phyloP scores from a whole-genome alignment of 2,888 invertebrate genomes.

The Meiosimyza platycephala region DNA sequence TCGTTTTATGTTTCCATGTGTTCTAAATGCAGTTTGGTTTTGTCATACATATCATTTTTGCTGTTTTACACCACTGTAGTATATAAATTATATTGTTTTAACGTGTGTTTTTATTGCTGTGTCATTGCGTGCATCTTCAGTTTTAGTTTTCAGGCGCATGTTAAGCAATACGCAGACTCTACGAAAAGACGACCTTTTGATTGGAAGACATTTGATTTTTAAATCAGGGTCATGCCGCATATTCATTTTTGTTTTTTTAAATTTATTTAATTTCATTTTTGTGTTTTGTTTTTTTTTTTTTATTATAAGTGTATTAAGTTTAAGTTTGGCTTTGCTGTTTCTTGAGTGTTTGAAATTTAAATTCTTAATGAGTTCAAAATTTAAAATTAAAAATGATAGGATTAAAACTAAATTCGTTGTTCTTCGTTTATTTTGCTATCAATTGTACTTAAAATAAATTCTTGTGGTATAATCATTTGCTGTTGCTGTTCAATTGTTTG shows the following conservation, averaged over 20 bases:
- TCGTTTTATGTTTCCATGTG: constrained; percentile 29
- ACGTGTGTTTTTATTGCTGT: neutral
- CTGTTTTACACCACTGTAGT: neutral
- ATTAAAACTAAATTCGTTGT: neutral
- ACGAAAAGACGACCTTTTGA: constrained; percentile 66
- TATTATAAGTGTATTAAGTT: constrained; percentile 31
- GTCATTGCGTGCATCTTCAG: constrained; percentile 26
- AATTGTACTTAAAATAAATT: too few species aligned
- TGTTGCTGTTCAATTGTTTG: too few species aligned
- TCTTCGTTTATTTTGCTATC: too few species aligned
- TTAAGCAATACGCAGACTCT: constrained; percentile 61
- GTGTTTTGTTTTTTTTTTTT: constrained; percentile 38
- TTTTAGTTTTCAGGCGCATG: constrained; percentile 10
- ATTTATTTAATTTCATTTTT: constrained; percentile 39
- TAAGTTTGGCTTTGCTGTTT: too few species aligned
- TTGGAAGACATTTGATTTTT: constrained; percentile 69
- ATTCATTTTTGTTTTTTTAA: constrained; percentile 49
- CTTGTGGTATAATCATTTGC: too few species aligned
- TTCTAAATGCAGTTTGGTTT: constrained; percentile 37
- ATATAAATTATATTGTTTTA: neutral
- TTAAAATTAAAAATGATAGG: neutral
- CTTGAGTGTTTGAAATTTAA: neutral
- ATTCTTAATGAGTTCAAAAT: neutral
- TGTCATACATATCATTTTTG: neutral
- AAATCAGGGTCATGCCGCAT: constrained; percentile 68